A percentile compares a stretch with the other conserved stretches of the same genome.
These are phyloP conservation scores for Calyptommatus sinebrachiatus DNA, from an alignment of 2,113 vertebrate species.

Conservation along the genomic window DNA sequence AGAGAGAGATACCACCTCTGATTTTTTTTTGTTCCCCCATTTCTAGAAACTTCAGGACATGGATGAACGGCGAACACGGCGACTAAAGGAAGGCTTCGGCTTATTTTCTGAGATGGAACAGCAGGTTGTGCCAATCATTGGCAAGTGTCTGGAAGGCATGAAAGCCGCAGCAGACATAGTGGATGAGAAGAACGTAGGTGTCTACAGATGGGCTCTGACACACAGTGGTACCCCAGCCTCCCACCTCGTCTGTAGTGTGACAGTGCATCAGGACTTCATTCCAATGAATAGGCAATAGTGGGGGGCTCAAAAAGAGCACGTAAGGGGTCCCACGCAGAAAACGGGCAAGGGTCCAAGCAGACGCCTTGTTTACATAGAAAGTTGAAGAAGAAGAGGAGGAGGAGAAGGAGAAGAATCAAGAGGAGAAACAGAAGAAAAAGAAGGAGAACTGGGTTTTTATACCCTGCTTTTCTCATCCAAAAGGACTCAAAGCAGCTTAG, in stretches of 20 bases:
- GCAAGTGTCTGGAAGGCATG: constrained; percentile 90
- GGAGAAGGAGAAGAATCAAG: too few species aligned
- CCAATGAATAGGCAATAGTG: neutral
- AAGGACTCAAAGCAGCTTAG: too few species aligned
- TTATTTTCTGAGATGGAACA: constrained; percentile 82
- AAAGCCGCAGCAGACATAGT: constrained; percentile 79
- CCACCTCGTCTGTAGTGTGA: too few species aligned
- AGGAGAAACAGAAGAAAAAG: too few species aligned
- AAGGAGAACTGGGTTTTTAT: too few species aligned
- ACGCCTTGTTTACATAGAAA: neutral
- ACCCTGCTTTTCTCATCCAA: too few species aligned
- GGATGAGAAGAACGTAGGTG: constrained; percentile 82
- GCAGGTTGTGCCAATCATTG: constrained; percentile 86
- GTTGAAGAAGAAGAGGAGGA: too few species aligned
- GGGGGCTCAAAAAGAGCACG: neutral
- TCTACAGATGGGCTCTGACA: neutral
- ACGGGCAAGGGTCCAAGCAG: fast-evolving
- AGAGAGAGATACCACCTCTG: neutral
- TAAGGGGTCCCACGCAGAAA: neutral
- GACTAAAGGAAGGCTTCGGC: constrained; percentile 77
- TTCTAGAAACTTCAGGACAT: constrained; percentile 84
- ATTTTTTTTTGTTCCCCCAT: neutral
- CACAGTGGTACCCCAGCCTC: too few species aligned
- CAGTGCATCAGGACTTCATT: too few species aligned
- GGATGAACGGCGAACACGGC: constrained; percentile 79